A percentile compares a stretch with the other conserved stretches of the same genome.
These are phyloP conservation scores for Perizoma flavofasciatum DNA, from an alignment of 2,888 invertebrate species.

Conservation along the genomic window DNA sequence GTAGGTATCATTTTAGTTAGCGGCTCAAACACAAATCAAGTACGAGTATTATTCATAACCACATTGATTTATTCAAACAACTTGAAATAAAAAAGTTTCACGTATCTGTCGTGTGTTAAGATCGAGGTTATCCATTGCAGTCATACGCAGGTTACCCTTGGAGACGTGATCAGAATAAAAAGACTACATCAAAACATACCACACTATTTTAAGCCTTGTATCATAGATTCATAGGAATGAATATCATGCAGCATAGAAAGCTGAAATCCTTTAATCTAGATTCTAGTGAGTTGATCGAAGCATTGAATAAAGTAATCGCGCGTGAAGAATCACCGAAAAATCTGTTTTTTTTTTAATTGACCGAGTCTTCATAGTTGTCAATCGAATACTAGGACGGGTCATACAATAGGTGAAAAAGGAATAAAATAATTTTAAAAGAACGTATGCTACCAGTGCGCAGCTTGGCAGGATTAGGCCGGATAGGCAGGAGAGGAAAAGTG, in stretches of 20 bases:
- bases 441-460: too few species aligned
- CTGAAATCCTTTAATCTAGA: conserved; percentile 19
- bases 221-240: conserved; percentile 2
- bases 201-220: conserved; percentile 9
- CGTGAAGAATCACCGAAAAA: background rate
- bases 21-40: too few species aligned
- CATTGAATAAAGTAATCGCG: conserved; percentile 22
- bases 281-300: too few species aligned
- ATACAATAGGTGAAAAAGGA: too few species aligned
- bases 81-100: conserved; percentile 25
- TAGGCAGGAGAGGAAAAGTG: too few species aligned
- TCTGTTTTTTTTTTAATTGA: too few species aligned
- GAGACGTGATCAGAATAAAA: conserved; percentile 28
- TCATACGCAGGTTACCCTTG: conserved; percentile 29
- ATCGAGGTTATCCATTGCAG: conserved; percentile 37
- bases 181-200: conserved; percentile 1
- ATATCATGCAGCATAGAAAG: conserved; percentile 2
- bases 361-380: too few species aligned
- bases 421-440: too few species aligned
- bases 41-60: background rate
- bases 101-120: conserved; percentile 29
- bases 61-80: conserved; percentile 25
- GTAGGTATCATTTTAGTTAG: too few species aligned
- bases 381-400: too few species aligned
- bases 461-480: too few species aligned